phyloP scores from a whole-genome alignment of 2,888 invertebrate species.

The Drosophila peninsularis region DNA sequence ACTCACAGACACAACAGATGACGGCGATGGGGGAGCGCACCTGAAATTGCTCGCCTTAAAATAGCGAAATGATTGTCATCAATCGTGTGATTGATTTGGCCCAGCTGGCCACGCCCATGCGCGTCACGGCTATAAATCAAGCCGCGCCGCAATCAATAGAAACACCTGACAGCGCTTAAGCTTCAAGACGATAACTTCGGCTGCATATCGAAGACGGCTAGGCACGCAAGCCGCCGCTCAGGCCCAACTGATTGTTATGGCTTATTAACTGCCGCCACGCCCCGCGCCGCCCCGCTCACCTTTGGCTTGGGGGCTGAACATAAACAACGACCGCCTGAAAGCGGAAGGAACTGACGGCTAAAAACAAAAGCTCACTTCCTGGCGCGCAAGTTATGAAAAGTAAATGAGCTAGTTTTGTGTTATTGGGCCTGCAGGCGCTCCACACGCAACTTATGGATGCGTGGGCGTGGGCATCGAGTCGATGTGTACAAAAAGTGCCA shows the following conservation, averaged over 20 bases:
- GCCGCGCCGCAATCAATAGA: constrained; percentile 52
- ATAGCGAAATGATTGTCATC: constrained; percentile 27
- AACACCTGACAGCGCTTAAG: constrained; percentile 60
- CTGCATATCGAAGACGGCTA: constrained; percentile 42
- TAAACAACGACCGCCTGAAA: constrained; percentile 61
- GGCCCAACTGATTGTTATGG: constrained; percentile 48
- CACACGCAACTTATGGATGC: constrained; percentile 70
- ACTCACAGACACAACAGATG: constrained; percentile 46
- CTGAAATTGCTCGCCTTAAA: constrained; percentile 11
- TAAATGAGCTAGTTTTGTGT: constrained; percentile 61
- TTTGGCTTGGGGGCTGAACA: constrained; percentile 5
- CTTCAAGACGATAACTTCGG: constrained; percentile 47
- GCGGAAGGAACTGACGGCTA: constrained; percentile 79
- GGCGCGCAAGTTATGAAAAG: constrained; percentile 67
- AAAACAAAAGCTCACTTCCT: constrained; percentile 80
- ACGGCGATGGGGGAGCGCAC: constrained; percentile 29
- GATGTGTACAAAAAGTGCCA: constrained; percentile 40
- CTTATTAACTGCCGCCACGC: constrained; percentile 60
- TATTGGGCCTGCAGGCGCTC: constrained; percentile 48
- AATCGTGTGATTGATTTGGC: constrained; percentile 66
- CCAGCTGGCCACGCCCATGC: constrained; percentile 50
- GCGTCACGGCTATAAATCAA: constrained; percentile 44
- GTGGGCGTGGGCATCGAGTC: constrained; percentile 28
- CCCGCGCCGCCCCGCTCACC: background rate
- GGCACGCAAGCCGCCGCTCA: constrained; percentile 52